Percentiles rank a stretch among this genome's conserved stretches.
These are phyloP conservation scores for Mellivora capensis DNA, from an alignment of 2,113 vertebrate genomes.

Conservation along the genomic window DNA sequence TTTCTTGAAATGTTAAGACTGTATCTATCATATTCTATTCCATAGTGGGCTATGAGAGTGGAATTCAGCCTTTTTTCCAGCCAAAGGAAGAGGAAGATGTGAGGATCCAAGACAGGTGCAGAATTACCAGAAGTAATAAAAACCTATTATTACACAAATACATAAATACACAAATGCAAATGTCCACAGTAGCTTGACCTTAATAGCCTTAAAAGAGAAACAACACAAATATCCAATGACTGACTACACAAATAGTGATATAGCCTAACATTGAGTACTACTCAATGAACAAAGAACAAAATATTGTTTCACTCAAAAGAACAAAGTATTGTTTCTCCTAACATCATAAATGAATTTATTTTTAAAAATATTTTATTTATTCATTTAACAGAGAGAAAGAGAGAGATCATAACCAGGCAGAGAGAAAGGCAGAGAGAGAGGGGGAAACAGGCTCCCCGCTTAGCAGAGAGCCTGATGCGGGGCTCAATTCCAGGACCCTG, in stretches of 20 bases:
- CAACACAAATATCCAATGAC: neutral
- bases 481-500: too few species aligned
- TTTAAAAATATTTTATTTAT: too few species aligned
- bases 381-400: too few species aligned
- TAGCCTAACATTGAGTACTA: neutral
- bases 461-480: too few species aligned
- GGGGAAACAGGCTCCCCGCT: too few species aligned
- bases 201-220: neutral
- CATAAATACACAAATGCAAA: neutral
- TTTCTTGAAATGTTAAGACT: neutral
- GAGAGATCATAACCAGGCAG: too few species aligned
- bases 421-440: too few species aligned
- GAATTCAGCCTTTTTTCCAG: too few species aligned
- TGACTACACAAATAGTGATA: neutral
- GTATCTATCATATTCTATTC: neutral
- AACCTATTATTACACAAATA: neutral
- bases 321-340: neutral
- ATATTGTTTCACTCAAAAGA: neutral
- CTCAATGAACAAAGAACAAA: neutral
- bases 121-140: neutral
- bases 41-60: too few species aligned
- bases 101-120: too few species aligned
- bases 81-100: too few species aligned
- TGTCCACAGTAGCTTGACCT: neutral
- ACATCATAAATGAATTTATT: neutral